phyloP scores from a whole-genome alignment of 2,888 invertebrate species.

The Drosophila robusta region DNA sequence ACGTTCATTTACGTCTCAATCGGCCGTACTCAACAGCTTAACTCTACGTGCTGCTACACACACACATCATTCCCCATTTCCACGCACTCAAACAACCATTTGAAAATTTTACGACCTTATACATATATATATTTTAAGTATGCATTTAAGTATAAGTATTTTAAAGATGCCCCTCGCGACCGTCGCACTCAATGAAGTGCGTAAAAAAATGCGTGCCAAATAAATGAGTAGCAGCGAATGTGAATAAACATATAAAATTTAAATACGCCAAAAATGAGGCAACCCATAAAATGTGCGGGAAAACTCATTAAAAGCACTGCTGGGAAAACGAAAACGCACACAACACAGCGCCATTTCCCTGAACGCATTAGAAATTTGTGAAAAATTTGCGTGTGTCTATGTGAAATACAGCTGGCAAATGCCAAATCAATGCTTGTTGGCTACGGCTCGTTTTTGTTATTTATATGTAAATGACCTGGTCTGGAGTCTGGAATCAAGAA shows the following conservation, averaged over 20 bases:
- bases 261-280: slow-evolving; percentile 43
- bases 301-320: slow-evolving; percentile 57
- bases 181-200: slow-evolving; percentile 50
- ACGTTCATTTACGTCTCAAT: slow-evolving; percentile 1
- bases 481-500: slow-evolving; percentile 1
- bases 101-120: slow-evolving; percentile 55
- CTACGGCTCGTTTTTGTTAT: slow-evolving; percentile 50
- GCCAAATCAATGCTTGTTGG: slow-evolving; percentile 58
- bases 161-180: slow-evolving; percentile 22
- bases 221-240: slow-evolving; percentile 44
- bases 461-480: slow-evolving; percentile 72
- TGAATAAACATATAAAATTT: slow-evolving; percentile 57
- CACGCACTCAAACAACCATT: slow-evolving; percentile 65
- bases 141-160: slow-evolving; percentile 43
- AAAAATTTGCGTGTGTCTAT: slow-evolving; percentile 1
- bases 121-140: slow-evolving; percentile 16
- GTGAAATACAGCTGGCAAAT: slow-evolving; percentile 54
- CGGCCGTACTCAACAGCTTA: not conserved
- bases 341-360: slow-evolving; percentile 31
- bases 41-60: not conserved
- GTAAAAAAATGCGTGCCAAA: slow-evolving; percentile 44
- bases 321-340: slow-evolving; percentile 10
- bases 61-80: slow-evolving; percentile 28
- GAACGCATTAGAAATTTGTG: slow-evolving; percentile 44
- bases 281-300: slow-evolving; percentile 41